Conservation (phyloP, 2,888 invertebrate genomes). For the Drosophila mercatorum region DNA sequence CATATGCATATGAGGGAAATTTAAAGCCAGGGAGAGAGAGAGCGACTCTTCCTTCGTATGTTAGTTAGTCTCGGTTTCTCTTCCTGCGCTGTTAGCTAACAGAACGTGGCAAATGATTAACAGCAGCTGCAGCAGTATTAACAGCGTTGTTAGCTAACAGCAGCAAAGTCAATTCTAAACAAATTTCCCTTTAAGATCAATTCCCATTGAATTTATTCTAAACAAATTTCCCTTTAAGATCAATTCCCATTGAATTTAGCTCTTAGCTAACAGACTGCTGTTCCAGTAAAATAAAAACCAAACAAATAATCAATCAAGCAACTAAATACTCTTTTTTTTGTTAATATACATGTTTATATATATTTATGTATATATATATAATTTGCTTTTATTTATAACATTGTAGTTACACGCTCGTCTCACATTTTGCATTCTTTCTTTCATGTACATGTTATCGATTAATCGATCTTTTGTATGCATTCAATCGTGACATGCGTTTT, state of each 20-base stretch:
- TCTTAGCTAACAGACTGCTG: not conserved
- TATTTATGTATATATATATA: slow-evolving; percentile 21
- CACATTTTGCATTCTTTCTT: slow-evolving; percentile 37
- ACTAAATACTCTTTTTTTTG: slow-evolving; percentile 5
- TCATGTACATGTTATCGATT: slow-evolving; percentile 25
- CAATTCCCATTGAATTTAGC: not conserved
- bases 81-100: slow-evolving; percentile 1
- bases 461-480: slow-evolving; percentile 24
- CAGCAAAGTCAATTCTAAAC: not conserved
- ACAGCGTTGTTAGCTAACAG: slow-evolving; percentile 20
- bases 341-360: slow-evolving; percentile 16
- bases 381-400: slow-evolving; percentile 56
- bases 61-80: not conserved
- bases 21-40: too few relatives aligned
- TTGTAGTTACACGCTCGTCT: slow-evolving; percentile 51
- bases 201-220: not conserved
- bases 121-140: not conserved
- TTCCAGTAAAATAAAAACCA: slow-evolving; percentile 14
- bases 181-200: not conserved
- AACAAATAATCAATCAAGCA: slow-evolving; percentile 15
- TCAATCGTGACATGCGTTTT: slow-evolving; percentile 28
- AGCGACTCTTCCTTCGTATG: not conserved
- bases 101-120: not conserved
- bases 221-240: not conserved
- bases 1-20: not conserved